Base-by-base conservation (phyloP, 2,797 vertebrate genomes). In the Urophycis tenuis region DNA sequence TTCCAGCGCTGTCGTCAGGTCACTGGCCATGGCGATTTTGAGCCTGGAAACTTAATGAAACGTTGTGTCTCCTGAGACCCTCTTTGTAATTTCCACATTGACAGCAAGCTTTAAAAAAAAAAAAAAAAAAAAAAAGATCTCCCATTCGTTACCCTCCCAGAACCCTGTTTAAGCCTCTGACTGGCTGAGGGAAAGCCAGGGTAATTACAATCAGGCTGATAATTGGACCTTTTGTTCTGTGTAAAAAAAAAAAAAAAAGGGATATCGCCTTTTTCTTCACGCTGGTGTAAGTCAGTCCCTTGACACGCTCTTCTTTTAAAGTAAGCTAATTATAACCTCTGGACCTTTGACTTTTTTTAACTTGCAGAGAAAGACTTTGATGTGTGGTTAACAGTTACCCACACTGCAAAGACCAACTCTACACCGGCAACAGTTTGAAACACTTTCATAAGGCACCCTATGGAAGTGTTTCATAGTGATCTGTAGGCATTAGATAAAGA, bases 221-320 rank as follows among this genome's bases (percentile, higher is more conserved):
- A 92, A 90, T 86, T 90, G 88, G 86, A 88, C 85, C 90, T 90
- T 90, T 90, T 91, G 86, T 91, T 89, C 89, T 73, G 75, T 79
- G 76, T 83, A 71, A 80, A 70, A 75, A 78, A 83, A 79, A 71
- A 76, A 0, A 78, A 71, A 80, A 70, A 75, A 78, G 82, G 78
- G 71, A 76, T 0, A 78, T 53, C 60, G 60, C 79, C 75, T 75
- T 67, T 60, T 85, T 49, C 45, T 49, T 53, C 14, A 49, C 2
- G 45, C 45, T 53, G 45, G 17, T 19, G 45, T 74, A 79, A 81
- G 72, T 32, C 39, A 74, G 3, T 64, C 60, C 60, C 19, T 5
- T 19, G 45, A 53, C 45, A 19, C 19, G 64, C 35, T 72, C 80
- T 79, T 33, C 79, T 79, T 79, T 81, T 75, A 78, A 81, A 79